These are phyloP conservation scores for Columba guinea DNA, from an alignment of 2,797 vertebrate genomes.

Conservation along the genomic window DNA sequence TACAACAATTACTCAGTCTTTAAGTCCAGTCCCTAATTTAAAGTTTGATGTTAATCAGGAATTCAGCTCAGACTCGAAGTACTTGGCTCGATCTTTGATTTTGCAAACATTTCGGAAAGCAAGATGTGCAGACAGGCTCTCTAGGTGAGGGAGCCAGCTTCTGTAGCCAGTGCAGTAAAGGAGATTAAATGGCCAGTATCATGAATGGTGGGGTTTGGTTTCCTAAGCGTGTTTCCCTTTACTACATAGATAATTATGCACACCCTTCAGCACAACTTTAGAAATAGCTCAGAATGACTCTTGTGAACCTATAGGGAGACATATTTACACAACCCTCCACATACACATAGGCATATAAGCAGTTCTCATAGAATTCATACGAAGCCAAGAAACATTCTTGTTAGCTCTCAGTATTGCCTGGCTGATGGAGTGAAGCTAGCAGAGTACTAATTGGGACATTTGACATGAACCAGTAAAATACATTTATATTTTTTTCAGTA, in stretches of 20 bases:
- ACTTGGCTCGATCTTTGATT: neutral
- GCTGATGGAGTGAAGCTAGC: neutral
- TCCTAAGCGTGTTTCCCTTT: neutral
- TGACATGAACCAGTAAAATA: neutral
- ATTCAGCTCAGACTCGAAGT: neutral
- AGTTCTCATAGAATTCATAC: neutral
- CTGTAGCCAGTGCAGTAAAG: neutral
- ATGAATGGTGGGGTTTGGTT: neutral
- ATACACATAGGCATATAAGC: neutral
- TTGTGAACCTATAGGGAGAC: neutral
- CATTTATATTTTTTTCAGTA: neutral
- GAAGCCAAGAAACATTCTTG: neutral
- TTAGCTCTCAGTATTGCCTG: neutral
- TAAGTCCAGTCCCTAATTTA: neutral
- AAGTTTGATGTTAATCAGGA: neutral
- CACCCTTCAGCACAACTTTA: neutral
- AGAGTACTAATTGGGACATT: conserved; percentile 13
- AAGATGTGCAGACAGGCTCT: neutral
- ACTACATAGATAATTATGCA: neutral
- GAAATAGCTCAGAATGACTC: neutral
- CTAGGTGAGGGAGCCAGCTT: neutral
- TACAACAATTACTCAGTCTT: neutral
- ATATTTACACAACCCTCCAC: neutral
- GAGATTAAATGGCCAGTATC: neutral
- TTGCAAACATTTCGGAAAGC: neutral